These are phyloP conservation scores for Ariolimax columbianus DNA, from an alignment of 2,888 invertebrate species.

Conservation along the genomic window DNA sequence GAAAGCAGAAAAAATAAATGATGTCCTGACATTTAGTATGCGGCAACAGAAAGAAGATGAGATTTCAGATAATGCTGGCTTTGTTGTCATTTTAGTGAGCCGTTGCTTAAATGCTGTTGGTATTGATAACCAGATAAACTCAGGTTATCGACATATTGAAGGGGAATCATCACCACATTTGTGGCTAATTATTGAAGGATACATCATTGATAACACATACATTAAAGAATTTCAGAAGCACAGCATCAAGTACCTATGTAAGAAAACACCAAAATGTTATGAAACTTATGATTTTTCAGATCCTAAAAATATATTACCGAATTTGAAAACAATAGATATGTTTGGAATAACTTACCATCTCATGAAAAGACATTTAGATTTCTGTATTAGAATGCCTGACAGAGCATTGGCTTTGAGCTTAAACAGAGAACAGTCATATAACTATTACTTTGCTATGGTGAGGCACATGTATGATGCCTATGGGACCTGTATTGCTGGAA, in stretches of 20 bases:
- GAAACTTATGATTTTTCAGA: conserved; percentile 21
- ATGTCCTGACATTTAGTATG: conserved; percentile 35
- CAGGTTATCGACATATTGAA: conserved; percentile 6
- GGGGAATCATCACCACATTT: conserved; percentile 25
- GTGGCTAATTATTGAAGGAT: conserved; percentile 37
- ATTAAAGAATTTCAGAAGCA: not conserved
- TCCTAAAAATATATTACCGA: not conserved
- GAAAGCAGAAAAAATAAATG: conserved; percentile 28
- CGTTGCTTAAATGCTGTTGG: conserved; percentile 29
- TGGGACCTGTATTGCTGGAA: conserved; percentile 9
- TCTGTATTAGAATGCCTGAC: conserved; percentile 8
- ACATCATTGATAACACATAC: conserved; percentile 38
- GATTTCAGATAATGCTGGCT: conserved; percentile 28
- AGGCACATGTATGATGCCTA: conserved; percentile 31
- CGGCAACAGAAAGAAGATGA: conserved; percentile 30
- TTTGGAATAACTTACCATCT: not conserved
- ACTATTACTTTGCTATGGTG: conserved; percentile 45
- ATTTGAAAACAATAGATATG: not conserved
- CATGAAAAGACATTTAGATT: conserved; percentile 2
- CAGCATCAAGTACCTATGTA: conserved; percentile 1
- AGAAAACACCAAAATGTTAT: conserved; percentile 35
- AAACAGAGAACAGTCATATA: conserved; percentile 40
- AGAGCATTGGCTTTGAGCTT: conserved; percentile 25
- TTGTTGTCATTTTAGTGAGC: conserved; percentile 23
- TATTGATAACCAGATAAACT: conserved; percentile 5